A percentile compares a stretch with the other conserved stretches of the same genome.
phyloP scores from a whole-genome alignment of 1,140 invertebrate genomes.

The Centruroides vittatus region DNA sequence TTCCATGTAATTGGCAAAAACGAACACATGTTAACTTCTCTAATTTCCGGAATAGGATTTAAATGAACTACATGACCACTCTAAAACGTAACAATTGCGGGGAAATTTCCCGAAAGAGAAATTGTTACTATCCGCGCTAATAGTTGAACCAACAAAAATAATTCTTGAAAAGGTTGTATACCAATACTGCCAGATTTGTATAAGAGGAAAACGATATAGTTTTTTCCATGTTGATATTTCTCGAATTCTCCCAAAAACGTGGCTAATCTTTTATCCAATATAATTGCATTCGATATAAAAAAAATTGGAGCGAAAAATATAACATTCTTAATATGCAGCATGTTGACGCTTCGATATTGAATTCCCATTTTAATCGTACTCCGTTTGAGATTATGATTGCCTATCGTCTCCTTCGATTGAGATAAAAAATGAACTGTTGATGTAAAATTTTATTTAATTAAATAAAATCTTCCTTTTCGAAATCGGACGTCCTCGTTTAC shows the following conservation, averaged over 20 bases:
- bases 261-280: background rate
- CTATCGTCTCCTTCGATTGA: too few relatives aligned
- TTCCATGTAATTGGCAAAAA: background rate
- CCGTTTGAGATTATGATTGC: too few relatives aligned
- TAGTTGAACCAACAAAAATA: slow-evolving; percentile 5
- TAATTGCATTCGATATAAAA: too few relatives aligned
- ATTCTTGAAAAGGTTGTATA: background rate
- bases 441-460: too few relatives aligned
- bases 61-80: background rate
- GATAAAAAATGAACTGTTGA: too few relatives aligned
- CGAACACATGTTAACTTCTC: slow-evolving; percentile 9
- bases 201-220: slow-evolving; percentile 7
- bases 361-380: too few relatives aligned
- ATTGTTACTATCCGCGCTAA: background rate
- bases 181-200: slow-evolving; percentile 12
- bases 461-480: too few relatives aligned
- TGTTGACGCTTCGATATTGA: too few relatives aligned
- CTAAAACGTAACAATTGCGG: slow-evolving; percentile 6
- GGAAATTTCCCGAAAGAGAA: background rate
- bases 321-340: too few relatives aligned
- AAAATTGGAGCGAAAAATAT: too few relatives aligned
- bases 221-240: background rate
- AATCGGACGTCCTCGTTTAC: too few relatives aligned
- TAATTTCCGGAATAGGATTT: slow-evolving; percentile 1
- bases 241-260: slow-evolving; percentile 1